These are phyloP conservation scores for Yponomeuta malinellus DNA, from an alignment of 2,888 invertebrate genomes.

Conservation along the genomic window DNA sequence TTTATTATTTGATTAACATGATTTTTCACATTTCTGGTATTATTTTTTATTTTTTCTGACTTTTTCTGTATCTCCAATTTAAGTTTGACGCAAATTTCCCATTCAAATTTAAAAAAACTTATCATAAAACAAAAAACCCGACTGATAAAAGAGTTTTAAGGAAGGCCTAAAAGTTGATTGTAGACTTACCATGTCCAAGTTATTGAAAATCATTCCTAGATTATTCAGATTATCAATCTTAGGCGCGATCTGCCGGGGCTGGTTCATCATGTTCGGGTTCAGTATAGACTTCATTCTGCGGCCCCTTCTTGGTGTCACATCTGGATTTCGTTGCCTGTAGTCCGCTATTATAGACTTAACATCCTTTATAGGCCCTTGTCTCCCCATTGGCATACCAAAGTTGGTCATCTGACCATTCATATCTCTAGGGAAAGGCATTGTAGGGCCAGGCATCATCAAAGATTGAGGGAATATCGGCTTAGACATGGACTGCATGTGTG, in stretches of 20 bases:
- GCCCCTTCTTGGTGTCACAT: conserved; percentile 81
- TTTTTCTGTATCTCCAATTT: too few relatives aligned
- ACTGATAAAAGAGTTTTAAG: too few relatives aligned
- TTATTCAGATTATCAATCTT: conserved; percentile 50
- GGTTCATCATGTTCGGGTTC: conserved; percentile 64
- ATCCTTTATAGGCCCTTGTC: conserved; percentile 87
- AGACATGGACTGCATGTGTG: conserved; percentile 60
- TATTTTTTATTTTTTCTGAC: too few relatives aligned
- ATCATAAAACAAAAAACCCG: too few relatives aligned
- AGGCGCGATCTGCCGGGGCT: conserved; percentile 61
- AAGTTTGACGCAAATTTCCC: too few relatives aligned
- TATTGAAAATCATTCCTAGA: conserved; percentile 65
- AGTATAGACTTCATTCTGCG: conserved; percentile 76
- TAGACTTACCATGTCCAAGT: conserved; percentile 66
- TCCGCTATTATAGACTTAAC: conserved; percentile 89
- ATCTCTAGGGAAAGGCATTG: conserved; percentile 57
- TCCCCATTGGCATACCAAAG: conserved; percentile 73
- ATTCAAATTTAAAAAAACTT: too few relatives aligned
- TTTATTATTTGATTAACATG: too few relatives aligned
- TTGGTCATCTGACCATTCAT: conserved; percentile 76
- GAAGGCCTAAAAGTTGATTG: too few relatives aligned
- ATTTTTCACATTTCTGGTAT: too few relatives aligned
- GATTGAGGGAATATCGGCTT: conserved; percentile 61
- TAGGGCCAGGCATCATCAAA: conserved; percentile 58
- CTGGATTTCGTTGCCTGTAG: conserved; percentile 85